Evolutionary conservation across 2,888 invertebrate species (phyloP).

Genomic region (Tupiocoris notatus): DNA sequence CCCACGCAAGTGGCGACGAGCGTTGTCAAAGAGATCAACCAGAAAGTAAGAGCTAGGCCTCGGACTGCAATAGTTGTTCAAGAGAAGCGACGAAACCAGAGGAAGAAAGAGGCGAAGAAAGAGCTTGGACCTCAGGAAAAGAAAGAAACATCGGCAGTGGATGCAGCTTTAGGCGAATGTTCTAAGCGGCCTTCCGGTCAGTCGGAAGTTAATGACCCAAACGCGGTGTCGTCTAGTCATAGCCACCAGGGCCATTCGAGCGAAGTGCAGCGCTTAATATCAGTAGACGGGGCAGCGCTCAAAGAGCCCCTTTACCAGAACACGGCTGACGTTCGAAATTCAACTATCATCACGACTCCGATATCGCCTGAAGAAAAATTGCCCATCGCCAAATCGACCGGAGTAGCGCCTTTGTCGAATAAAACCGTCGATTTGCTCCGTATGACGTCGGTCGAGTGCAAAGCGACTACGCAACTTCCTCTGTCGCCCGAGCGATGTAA

Average conservation of each 20-base stretch:
- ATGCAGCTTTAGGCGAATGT: conserved; percentile 38
- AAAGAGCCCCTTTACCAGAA: conserved; percentile 47
- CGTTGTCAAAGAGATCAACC: conserved; percentile 49
- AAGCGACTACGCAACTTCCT: conserved; percentile 48
- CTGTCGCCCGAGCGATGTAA: conserved; percentile 48
- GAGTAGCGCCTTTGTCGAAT: not conserved
- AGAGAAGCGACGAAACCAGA: conserved; percentile 45
- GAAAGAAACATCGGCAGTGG: conserved; percentile 20
- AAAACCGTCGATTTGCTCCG: conserved; percentile 48
- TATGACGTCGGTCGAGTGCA: conserved; percentile 50
- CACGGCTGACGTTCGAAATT: conserved; percentile 20
- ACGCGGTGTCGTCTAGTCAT: not conserved
- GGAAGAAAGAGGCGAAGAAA: conserved; percentile 44
- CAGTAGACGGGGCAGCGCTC: conserved; percentile 29
- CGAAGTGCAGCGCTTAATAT: conserved; percentile 32
- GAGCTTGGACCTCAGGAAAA: conserved; percentile 8
- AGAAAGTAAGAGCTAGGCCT: conserved; percentile 43
- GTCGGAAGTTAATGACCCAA: not conserved
- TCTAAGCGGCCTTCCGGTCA: conserved; percentile 10
- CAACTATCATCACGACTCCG: not conserved
- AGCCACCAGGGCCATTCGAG: not conserved
- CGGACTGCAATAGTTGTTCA: conserved; percentile 47
- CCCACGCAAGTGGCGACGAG: conserved; percentile 49
- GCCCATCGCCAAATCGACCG: not conserved
- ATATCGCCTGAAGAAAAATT: conserved; percentile 13